Evolutionary conservation across 92 coral and sea anemone genomes (phyloP).

Genomic region (Parazoanthus darwini): DNA sequence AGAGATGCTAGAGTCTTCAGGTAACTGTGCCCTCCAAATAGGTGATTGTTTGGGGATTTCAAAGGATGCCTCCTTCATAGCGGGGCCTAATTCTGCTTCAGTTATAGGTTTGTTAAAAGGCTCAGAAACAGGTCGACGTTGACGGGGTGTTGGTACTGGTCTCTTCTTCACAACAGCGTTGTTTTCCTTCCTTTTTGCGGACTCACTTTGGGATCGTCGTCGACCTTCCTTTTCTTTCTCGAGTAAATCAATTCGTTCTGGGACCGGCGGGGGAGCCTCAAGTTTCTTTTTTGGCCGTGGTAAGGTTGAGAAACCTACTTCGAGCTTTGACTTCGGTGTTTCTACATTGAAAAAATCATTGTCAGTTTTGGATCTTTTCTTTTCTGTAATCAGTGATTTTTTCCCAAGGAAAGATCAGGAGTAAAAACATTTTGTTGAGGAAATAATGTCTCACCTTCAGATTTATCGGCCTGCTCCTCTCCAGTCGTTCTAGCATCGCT

Average conservation of each 20-base stretch:
- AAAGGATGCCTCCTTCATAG: background rate
- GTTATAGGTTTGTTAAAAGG: background rate
- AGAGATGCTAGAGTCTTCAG: background rate
- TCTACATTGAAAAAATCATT: background rate
- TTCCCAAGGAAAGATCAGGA: background rate
- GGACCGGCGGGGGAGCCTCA: slow-evolving; percentile 5
- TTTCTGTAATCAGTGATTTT: background rate
- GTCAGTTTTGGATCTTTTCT: background rate
- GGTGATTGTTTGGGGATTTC: background rate
- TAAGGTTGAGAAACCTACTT: background rate
- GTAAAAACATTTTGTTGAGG: background rate
- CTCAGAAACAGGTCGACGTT: background rate
- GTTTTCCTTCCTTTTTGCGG: background rate
- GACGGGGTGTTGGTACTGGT: slow-evolving; percentile 33
- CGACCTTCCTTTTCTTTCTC: background rate
- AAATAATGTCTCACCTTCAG: background rate
- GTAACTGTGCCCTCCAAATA: background rate
- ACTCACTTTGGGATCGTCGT: background rate
- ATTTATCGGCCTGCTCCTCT: background rate
- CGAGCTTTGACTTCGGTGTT: background rate
- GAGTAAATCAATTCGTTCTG: slow-evolving; percentile 2
- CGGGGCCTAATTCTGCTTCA: background rate
- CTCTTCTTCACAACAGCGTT: background rate
- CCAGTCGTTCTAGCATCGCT: background rate
- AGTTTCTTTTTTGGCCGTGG: background rate